Evolutionary conservation across 1,140 invertebrate genomes (phyloP).

Genomic region (Mesaphorura yosii): DNA sequence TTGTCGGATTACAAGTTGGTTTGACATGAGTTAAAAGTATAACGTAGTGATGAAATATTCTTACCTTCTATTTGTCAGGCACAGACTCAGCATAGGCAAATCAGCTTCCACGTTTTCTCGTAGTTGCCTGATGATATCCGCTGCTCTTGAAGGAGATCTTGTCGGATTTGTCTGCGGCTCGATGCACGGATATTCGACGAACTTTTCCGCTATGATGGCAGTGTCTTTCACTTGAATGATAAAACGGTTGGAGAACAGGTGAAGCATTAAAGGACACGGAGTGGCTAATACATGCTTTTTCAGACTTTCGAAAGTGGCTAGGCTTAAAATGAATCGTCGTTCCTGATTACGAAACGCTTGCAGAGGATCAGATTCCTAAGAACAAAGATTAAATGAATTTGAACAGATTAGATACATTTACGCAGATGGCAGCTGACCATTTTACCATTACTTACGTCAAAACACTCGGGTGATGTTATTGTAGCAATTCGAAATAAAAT

Average conservation of each 20-base stretch:
- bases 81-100: not conserved
- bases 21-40: no score
- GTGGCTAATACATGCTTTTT: constrained; percentile 7
- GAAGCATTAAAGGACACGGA: constrained; percentile 3
- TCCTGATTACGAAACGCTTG: no score
- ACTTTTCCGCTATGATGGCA: no score
- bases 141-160: not conserved
- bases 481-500: not conserved
- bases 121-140: constrained; percentile 3
- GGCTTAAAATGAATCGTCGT: constrained; percentile 6
- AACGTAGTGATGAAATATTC: not conserved
- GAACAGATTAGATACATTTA: no score
- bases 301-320: constrained; percentile 3
- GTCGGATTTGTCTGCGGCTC: not conserved
- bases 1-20: no score
- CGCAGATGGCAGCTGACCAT: no score
- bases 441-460: constrained; percentile 3
- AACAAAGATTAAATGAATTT: no score
- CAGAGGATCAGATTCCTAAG: no score
- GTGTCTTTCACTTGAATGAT: constrained; percentile 9
- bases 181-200: no score
- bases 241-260: constrained; percentile 19
- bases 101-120: constrained; percentile 5
- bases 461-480: not conserved
- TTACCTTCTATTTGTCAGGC: not conserved